Base-by-base conservation (phyloP, 2,797 vertebrate genomes). In the Trachurus trachurus region DNA sequence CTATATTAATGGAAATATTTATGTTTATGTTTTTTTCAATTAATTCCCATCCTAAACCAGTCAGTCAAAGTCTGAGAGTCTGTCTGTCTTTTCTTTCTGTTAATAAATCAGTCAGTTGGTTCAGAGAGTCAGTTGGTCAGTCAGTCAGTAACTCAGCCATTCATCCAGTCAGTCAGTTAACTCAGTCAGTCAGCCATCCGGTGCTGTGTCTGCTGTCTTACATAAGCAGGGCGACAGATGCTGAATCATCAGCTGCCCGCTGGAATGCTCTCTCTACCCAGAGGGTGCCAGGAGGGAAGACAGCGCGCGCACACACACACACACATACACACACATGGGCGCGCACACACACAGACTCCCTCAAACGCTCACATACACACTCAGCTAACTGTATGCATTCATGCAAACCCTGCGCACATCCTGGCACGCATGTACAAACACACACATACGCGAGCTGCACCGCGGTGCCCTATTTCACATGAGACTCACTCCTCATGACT, bases 231-330 rank as follows among this genome's bases (percentile, higher is more conserved):
- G 89, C 81, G 87, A 94, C 94, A 94, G 93, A 93, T 95, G 94
- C 93, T 95, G 94, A 95, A 92, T 94, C 94, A 94, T 94, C 90
- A 93, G 81, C 89, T 90, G 92, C 90, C 92, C 90, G 84, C 88
- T 91, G 92, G 92, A 93, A 91, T 82, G 88, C 86, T 89, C 82
- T 83, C 86, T 85, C 88, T 87, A 87, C 88, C 90, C 90, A 88
- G 86, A 92, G 92, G 93, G 83, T 87, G 81, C 86, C 91, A 92
- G 80, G 83, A 90, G 88, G 86, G 74, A 81, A 86, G 71, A 64
- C 77, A 63, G 60, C 71, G 73, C 63, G 60, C 54, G 31, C 50
- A 49, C 78, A 60, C 57, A 61, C 49, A n/a, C 61, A 44, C 52
- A 59, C 64, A 40, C 71, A 73, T 60, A 57, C 54, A 34, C 50